A percentile compares a stretch with the other conserved stretches of the same genome.
These are phyloP conservation scores for Melanchra persicariae DNA, from an alignment of 2,888 invertebrate genomes.

Conservation along the genomic window DNA sequence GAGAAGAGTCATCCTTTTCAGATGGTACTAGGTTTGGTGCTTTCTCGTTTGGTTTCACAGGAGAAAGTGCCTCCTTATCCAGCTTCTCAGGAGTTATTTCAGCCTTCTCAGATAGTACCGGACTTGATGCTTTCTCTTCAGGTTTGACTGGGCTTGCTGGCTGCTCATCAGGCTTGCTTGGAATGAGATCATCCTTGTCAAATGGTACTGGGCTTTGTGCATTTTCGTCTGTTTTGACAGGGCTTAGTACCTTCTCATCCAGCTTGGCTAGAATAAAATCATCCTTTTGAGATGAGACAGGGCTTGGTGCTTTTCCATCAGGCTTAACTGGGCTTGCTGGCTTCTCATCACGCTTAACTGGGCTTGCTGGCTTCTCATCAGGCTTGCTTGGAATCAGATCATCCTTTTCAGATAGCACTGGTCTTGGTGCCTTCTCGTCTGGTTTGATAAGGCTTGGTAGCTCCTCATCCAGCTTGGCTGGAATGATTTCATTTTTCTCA, in stretches of 20 bases:
- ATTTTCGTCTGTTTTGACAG: background rate
- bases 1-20: background rate
- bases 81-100: background rate
- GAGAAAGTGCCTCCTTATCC: background rate
- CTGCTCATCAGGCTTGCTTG: constrained; percentile 5
- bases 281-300: background rate
- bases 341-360: background rate
- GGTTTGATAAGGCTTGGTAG: background rate
- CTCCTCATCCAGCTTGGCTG: constrained; percentile 14
- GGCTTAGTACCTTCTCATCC: background rate
- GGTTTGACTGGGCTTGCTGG: too few species aligned
- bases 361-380: background rate
- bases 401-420: background rate
- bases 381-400: background rate
- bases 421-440: background rate
- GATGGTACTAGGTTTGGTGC: background rate
- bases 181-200: constrained; percentile 29
- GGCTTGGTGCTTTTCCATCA: background rate
- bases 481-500: background rate
- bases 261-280: background rate
- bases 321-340: background rate
- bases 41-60: background rate
- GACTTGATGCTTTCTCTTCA: background rate
- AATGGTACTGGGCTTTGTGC: background rate
- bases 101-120: constrained; percentile 5